These are phyloP conservation scores for Busseola fusca DNA, from an alignment of 2,888 invertebrate genomes.

Conservation along the genomic window DNA sequence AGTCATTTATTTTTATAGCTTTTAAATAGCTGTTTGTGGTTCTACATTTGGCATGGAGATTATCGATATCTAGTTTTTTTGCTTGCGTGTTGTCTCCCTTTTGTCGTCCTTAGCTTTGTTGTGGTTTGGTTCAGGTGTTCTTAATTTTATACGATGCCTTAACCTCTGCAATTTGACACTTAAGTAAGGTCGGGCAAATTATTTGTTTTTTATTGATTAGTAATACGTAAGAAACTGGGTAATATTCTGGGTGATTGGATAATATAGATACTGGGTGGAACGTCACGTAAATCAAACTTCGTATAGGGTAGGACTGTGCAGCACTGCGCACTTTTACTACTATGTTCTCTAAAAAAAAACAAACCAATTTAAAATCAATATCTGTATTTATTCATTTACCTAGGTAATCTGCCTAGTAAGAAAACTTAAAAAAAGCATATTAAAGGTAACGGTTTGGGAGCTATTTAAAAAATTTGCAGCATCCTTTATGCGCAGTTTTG, in stretches of 20 bases:
- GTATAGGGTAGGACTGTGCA: too few species aligned
- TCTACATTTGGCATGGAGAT: slow-evolving; percentile 79
- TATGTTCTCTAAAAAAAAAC: too few species aligned
- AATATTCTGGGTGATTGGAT: neutral
- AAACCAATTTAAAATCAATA: too few species aligned
- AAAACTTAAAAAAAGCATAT: too few species aligned
- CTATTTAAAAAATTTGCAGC: too few species aligned
- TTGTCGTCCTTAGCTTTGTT: slow-evolving; percentile 49
- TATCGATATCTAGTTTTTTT: slow-evolving; percentile 68
- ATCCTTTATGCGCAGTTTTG: too few species aligned
- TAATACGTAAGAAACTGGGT: neutral
- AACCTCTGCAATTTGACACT: slow-evolving; percentile 9
- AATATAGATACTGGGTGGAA: neutral
- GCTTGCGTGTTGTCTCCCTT: slow-evolving; percentile 48
- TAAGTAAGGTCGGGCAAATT: neutral
- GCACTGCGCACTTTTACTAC: too few species aligned
- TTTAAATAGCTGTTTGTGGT: slow-evolving; percentile 85
- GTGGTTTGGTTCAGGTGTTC: slow-evolving; percentile 20
- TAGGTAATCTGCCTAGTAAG: too few species aligned
- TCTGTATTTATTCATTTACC: too few species aligned
- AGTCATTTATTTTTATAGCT: slow-evolving; percentile 85
- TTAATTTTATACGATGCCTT: neutral
- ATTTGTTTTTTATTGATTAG: neutral
- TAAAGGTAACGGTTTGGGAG: too few species aligned
- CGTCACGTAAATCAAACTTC: neutral